Evolutionary conservation across 2,113 vertebrate genomes (phyloP).

Genomic region (Accipiter cooperii): DNA sequence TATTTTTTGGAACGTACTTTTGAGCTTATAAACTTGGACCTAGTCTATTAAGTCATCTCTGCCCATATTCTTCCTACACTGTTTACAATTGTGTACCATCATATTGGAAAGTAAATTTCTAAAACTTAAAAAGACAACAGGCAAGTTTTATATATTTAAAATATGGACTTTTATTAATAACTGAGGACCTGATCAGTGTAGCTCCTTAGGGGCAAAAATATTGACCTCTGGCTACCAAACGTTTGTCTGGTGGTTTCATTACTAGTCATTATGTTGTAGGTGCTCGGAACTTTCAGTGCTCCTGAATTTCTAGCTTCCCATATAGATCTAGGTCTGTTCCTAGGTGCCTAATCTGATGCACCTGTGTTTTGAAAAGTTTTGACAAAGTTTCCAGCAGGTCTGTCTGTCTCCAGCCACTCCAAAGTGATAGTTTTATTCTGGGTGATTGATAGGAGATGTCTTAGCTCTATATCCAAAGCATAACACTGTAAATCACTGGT

Average conservation of each 20-base stretch:
- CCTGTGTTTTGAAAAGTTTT: background rate
- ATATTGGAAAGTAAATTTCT: background rate
- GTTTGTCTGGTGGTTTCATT: background rate
- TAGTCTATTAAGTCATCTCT: background rate
- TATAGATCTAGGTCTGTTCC: background rate
- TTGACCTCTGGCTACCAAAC: background rate
- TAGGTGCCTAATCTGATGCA: background rate
- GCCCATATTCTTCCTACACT: background rate
- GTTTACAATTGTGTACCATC: background rate
- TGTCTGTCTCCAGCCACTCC: background rate
- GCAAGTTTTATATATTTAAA: background rate
- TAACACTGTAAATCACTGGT: conserved; percentile 49
- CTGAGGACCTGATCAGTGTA: background rate
- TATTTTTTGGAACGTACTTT: background rate
- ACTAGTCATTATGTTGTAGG: background rate
- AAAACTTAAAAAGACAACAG: background rate
- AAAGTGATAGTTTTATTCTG: conserved; percentile 16
- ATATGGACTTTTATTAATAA: background rate
- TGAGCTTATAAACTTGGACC: background rate
- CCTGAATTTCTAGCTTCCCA: background rate
- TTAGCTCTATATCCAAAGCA: background rate
- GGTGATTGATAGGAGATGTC: conserved; percentile 32
- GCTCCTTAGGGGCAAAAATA: background rate
- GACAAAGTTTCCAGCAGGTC: background rate
- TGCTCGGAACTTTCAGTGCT: background rate